Base-by-base conservation (phyloP, 2,888 invertebrate genomes). In the Leptinotarsa peninsularis region DNA sequence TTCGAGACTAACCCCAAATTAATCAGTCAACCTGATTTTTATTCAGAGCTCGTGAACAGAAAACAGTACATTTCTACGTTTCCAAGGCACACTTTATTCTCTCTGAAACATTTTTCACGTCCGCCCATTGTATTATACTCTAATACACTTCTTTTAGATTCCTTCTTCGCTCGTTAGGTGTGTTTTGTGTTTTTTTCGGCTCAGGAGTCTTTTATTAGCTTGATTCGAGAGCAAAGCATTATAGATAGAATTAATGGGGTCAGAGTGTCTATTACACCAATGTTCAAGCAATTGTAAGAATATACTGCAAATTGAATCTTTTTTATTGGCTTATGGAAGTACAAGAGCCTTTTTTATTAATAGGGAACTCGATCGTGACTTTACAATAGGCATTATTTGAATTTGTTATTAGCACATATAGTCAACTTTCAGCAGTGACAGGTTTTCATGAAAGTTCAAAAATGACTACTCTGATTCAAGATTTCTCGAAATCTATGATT, bases 51-150 rank as follows among this genome's bases (percentile, higher is more conserved):
- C 49, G 69, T 56, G 15, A 56, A 33, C 43, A 33, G 69, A 33
- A 43, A 69, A 33, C 69, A 54, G 56, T 69, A 43, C 33, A 43
- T 69, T 33, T 33, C 56, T 56, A 10, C 56, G 23, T 27, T 66
- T 67, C 50, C 63, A 66, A 67, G 72, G 71, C 74, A 73, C 10
- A 21, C 13, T 23, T 58, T 14, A 58, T 58, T 58, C 23, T 14
- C 14, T 14, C 23, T 27, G 58, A 23, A 23, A 58, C 58, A 58
- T 58, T 79, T 77, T 74, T 76, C 69, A 67, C 69, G 60, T 52
- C 66, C 58, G 68, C 74, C 75, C 72, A 70, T 73, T 71, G 58
- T 77, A 78, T 79, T 71, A 79, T 76, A 80, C 79, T 78, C 77
- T 75, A 76, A 70, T 79, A 77, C 72, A 80, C 75, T 76, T 74